These are phyloP conservation scores for Channa maculata DNA, from an alignment of 2,113 vertebrate genomes.

Conservation along the genomic window DNA sequence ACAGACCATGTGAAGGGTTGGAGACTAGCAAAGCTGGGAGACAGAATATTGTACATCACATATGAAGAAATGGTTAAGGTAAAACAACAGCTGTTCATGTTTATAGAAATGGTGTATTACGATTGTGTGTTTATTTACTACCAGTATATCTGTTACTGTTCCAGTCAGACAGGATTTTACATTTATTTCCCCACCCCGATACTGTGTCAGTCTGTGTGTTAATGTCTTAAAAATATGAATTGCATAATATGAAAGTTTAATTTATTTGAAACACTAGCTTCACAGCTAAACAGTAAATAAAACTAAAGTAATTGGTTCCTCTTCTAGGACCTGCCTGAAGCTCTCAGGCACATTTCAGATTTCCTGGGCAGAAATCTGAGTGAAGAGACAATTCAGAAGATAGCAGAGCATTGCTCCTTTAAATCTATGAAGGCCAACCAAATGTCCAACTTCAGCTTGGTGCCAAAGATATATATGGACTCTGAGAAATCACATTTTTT, in stretches of 20 bases:
- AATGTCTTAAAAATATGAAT: too few relatives aligned
- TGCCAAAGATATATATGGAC: slow-evolving; percentile 61
- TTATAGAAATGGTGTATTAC: too few relatives aligned
- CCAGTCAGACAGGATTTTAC: not conserved
- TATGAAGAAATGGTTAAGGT: slow-evolving; percentile 85
- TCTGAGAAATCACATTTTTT: slow-evolving; percentile 69
- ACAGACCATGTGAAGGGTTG: slow-evolving; percentile 84
- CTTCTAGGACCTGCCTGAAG: slow-evolving; percentile 78
- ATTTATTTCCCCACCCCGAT: too few relatives aligned
- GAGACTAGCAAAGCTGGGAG: slow-evolving; percentile 71
- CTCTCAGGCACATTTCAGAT: slow-evolving; percentile 66
- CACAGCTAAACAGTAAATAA: too few relatives aligned
- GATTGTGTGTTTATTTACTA: too few relatives aligned
- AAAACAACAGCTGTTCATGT: not conserved
- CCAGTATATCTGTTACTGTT: not conserved
- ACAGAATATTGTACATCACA: slow-evolving; percentile 81
- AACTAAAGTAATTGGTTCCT: not conserved
- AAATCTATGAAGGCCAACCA: slow-evolving; percentile 81
- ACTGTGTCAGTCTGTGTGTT: too few relatives aligned
- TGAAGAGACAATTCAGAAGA: slow-evolving; percentile 67
- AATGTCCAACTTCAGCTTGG: slow-evolving; percentile 82
- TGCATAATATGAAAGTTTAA: too few relatives aligned
- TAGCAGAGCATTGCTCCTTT: slow-evolving; percentile 80
- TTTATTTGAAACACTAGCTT: too few relatives aligned
- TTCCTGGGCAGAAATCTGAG: slow-evolving; percentile 80